phyloP scores from a whole-genome alignment of 2,113 vertebrate species.

The Carassius auratus region DNA sequence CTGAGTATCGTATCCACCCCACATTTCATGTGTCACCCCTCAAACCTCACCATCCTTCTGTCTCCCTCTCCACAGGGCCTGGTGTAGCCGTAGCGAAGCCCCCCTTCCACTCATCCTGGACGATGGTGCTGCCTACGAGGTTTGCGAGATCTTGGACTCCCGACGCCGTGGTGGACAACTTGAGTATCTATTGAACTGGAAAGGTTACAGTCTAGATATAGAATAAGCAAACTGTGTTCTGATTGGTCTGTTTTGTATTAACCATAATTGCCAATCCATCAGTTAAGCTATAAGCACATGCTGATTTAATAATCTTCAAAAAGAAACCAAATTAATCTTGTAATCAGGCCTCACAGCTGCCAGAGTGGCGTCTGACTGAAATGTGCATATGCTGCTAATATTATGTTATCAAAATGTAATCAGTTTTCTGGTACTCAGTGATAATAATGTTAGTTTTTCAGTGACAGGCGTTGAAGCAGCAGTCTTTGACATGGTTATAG shows the following conservation, averaged over 20 bases:
- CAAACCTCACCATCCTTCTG: no score
- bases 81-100: no score
- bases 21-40: no score
- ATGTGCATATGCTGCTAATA: neutral
- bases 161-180: no score
- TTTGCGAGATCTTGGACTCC: no score
- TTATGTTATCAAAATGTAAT: neutral
- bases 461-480: no score
- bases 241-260: neutral
- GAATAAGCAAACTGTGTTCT: neutral
- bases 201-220: neutral
- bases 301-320: neutral
- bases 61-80: no score
- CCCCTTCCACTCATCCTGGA: no score
- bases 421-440: neutral
- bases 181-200: no score
- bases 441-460: neutral
- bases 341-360: conserved; percentile 3
- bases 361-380: neutral
- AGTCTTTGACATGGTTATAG: no score
- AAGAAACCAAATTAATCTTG: neutral
- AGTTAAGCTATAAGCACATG: neutral
- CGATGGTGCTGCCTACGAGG: no score
- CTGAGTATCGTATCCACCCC: no score
- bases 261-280: neutral